Evolutionary conservation across 2,113 vertebrate genomes (phyloP).

Genomic region (Eulacestoma nigropectus): DNA sequence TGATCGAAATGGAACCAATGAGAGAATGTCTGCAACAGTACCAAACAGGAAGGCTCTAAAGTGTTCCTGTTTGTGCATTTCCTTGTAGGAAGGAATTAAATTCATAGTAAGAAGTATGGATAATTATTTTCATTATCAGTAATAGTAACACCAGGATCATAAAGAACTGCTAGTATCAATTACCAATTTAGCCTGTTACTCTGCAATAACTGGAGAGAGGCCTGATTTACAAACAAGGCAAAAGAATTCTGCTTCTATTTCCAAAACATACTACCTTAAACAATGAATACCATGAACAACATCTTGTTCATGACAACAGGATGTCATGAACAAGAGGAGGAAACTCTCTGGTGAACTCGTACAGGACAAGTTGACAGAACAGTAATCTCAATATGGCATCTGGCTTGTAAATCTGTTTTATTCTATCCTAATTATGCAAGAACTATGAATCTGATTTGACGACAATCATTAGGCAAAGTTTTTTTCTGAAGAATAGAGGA

Average conservation of each 20-base stretch:
- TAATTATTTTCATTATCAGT: background rate
- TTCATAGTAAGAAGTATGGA: background rate
- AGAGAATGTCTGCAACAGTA: background rate
- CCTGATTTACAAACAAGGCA: background rate
- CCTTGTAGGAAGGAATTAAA: background rate
- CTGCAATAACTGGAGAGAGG: background rate
- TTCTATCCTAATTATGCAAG: background rate
- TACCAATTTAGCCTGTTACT: background rate
- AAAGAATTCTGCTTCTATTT: background rate
- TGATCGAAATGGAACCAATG: background rate
- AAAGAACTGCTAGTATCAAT: background rate
- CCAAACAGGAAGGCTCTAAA: background rate
- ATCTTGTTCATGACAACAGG: background rate
- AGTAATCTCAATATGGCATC: background rate
- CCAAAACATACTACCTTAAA: background rate
- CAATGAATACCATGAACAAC: background rate
- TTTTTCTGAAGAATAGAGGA: background rate
- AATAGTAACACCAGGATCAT: background rate
- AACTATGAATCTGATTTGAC: background rate
- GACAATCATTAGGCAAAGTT: background rate
- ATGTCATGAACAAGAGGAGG: slow-evolving; percentile 1
- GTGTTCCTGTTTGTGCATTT: background rate
- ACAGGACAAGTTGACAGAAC: background rate
- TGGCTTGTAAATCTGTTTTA: background rate
- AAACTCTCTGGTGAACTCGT: background rate